Evolutionary conservation across 2,797 vertebrate species (phyloP), one percentile per base, ranked within the genome.

Genomic region (Pipistrellus pipistrellus): DNA sequence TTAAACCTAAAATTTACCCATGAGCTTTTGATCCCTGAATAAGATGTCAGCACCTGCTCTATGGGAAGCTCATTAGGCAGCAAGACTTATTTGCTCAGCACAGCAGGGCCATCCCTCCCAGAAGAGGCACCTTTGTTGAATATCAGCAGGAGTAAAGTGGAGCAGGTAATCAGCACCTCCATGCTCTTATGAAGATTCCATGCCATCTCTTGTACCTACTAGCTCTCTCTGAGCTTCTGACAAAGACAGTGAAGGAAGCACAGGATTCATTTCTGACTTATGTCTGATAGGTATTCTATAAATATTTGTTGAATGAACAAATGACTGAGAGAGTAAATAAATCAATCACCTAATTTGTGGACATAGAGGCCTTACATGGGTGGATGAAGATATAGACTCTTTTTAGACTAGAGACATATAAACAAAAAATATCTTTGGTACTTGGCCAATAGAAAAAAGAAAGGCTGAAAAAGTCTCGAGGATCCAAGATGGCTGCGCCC

Each of bases 401-500:
- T 97, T 97, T 97, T 96, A 96, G 96, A 95, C 83, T 91, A 0
- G 14, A 80, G 9, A 75, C 46, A 73, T 87, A 80, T 77, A 77
- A 95, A 97, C 95, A 97, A 97, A 97, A 98, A 98, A 97, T 96
- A 97, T 48, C 64, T 69, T 32, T 11, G 51, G 83, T 53, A 20
- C 66, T 88, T 81, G 21, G 80, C 92, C 64, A 53, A 44, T 72
- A 96, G 93, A 90, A 96, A 44, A 76, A 94, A 68, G 88, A 20
- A 66, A 90, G 82, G 64, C 51, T 96, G 88, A 20, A 66, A 90
- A n/a, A n/a, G n/a, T n/a, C n/a, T n/a, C n/a, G n/a, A n/a, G n/a
- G n/a, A n/a, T n/a, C n/a, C n/a, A n/a, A n/a, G n/a, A n/a, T n/a
- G n/a, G n/a, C n/a, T n/a, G n/a, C n/a, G n/a, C n/a, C n/a, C n/a